Evolutionary conservation across 2,888 invertebrate genomes (phyloP), one percentile per base, ranked within the genome.

Genomic region (Phyllotreta cruciferae): DNA sequence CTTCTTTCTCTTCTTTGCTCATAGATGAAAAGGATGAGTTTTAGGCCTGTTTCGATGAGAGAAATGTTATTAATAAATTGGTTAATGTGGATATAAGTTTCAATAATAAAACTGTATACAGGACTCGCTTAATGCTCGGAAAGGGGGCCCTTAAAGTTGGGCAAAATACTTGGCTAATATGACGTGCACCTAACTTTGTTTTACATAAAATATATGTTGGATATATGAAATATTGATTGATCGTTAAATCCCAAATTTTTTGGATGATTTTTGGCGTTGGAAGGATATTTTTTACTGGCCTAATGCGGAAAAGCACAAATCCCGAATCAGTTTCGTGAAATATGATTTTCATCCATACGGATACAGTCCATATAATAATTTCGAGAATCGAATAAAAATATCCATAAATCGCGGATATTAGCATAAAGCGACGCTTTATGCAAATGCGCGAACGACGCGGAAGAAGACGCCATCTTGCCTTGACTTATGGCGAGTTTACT

Each of bases 291-390:
- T n/a, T 34, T 10, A 34, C 50, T 50, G 66, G 71, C 70, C 13
- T 50, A 58, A 41, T 9, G 10, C 24, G n/a, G 14, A 50, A 72
- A 73, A 67, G 67, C 56, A 75, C 74, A 75, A 74, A 74, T 70
- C 75, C 69, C 68, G 74, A 77, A 71, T 72, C 71, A 69, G 68
- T 72, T 73, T 73, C 76, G 79, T 80, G 80, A 82, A 81, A 81
- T 81, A 82, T 81, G 81, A 82, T 81, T 81, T 81, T 76, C 78
- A 81, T 81, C 81, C 82, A 82, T 82, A 82, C 81, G 82, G 82
- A 82, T 81, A 82, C 82, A 82, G 81, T 82, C 82, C 82, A 80
- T 81, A 81, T 81, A 82, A 82, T 82, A 81, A 82, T 82, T 81
- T 74, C 80, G 79, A 74, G 81, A 81, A 81, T 81, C 81, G 80